Percentiles rank a stretch among this genome's conserved stretches.
phyloP scores from a whole-genome alignment of 1,140 invertebrate species.

The Atta texana region DNA sequence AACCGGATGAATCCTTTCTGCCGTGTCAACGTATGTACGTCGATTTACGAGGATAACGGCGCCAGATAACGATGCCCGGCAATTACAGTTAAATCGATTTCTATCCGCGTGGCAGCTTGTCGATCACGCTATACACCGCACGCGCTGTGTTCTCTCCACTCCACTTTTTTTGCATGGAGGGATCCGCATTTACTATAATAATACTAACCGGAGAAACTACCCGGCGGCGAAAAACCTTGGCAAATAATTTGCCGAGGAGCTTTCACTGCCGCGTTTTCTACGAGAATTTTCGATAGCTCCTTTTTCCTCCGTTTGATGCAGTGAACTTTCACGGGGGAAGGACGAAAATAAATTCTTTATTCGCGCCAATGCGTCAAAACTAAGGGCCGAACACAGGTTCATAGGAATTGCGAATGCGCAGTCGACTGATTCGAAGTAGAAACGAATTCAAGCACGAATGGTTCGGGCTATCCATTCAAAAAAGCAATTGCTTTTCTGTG shows the following conservation, averaged over 20 bases:
- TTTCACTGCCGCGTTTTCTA: conserved; percentile 50
- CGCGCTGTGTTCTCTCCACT: conserved; percentile 19
- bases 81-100: conserved; percentile 61
- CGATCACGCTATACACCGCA: conserved; percentile 39
- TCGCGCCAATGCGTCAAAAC: background rate
- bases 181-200: conserved; percentile 39
- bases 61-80: conserved; percentile 37
- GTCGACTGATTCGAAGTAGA: background rate
- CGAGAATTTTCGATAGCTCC: conserved; percentile 50
- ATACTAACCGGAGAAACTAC: conserved; percentile 51
- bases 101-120: conserved; percentile 33
- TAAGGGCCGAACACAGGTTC: background rate
- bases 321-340: conserved; percentile 43
- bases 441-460: conserved; percentile 22
- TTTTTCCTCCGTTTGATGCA: background rate
- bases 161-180: conserved; percentile 6
- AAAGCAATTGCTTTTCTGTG: conserved; percentile 23
- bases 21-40: conserved; percentile 46
- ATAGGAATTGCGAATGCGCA: background rate
- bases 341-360: conserved; percentile 40
- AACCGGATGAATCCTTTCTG: conserved; percentile 26
- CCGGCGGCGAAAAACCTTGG: conserved; percentile 44
- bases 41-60: conserved; percentile 45
- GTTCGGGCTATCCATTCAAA: conserved; percentile 1
- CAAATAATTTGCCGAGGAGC: conserved; percentile 60